phyloP scores from a whole-genome alignment of 2,888 invertebrate genomes.

The Quadroppia sp. region DNA sequence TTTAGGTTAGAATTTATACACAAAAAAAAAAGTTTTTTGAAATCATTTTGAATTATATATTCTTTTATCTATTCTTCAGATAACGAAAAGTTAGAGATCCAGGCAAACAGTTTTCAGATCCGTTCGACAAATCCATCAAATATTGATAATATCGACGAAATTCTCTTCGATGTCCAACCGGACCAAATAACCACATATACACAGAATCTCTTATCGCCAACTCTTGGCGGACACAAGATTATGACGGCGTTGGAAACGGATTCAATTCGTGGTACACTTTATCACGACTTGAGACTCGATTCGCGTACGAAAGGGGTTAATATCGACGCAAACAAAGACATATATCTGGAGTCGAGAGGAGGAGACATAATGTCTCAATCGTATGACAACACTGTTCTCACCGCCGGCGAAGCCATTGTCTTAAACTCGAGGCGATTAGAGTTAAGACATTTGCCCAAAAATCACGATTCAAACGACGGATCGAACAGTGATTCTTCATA shows the following conservation, averaged over 20 bases:
- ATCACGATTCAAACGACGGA: background rate
- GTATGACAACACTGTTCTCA: background rate
- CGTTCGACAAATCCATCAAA: conserved; percentile 11
- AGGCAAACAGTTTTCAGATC: conserved; percentile 25
- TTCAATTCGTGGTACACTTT: conserved; percentile 7
- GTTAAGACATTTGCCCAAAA: background rate
- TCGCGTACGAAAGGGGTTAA: conserved; percentile 4
- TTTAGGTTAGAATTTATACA: conserved; percentile 9
- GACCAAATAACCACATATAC: conserved; percentile 2
- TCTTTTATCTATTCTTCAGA: background rate
- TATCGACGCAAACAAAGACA: background rate
- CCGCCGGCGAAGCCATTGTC: background rate
- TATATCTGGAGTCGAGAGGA: conserved; percentile 6
- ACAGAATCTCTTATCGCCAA: background rate
- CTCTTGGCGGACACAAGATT: conserved; percentile 19
- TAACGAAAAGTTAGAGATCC: background rate
- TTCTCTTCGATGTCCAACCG: conserved; percentile 1
- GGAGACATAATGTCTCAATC: conserved; percentile 6
- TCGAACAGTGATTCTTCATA: background rate
- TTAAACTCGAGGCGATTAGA: background rate
- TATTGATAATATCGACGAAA: background rate
- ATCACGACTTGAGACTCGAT: conserved; percentile 26
- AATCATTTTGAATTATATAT: background rate
- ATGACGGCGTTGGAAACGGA: conserved; percentile 1
- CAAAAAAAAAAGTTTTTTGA: background rate